Conservation (phyloP, 2,888 invertebrate genomes). For the Agrochola circellaris region DNA sequence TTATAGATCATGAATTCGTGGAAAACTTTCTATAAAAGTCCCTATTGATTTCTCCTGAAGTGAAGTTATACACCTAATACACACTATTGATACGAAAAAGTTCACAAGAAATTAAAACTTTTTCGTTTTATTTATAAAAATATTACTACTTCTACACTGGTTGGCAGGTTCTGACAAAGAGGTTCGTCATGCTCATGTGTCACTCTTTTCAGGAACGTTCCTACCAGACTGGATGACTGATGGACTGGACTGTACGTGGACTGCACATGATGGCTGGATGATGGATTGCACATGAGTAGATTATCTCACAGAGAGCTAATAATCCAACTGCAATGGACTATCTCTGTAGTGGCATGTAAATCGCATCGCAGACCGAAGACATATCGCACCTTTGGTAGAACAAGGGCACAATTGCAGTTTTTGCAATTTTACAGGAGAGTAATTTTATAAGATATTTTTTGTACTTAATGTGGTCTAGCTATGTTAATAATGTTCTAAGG, state of each 20-base stretch:
- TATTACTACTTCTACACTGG: neutral
- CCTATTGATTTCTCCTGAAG: neutral
- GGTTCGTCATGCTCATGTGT: neutral
- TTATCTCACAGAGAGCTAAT: neutral
- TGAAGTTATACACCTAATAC: no score
- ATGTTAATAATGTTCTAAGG: no score
- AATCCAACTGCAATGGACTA: neutral
- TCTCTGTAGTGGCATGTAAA: no score
- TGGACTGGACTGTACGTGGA: no score
- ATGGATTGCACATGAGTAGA: neutral
- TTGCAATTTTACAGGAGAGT: no score
- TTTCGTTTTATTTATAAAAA: no score
- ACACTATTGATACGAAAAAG: neutral
- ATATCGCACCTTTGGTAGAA: no score
- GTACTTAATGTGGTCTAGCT: no score
- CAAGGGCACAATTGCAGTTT: no score
- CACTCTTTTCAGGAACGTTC: neutral
- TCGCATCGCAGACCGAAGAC: neutral
- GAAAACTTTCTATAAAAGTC: neutral
- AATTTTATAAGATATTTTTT: no score
- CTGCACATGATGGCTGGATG: no score
- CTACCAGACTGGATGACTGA: neutral
- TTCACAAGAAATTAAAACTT: no score
- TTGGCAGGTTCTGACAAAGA: neutral
- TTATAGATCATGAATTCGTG: slow-evolving; percentile 3